Evolutionary conservation across 2,888 invertebrate genomes (phyloP).

Genomic region (Xestia xanthographa): DNA sequence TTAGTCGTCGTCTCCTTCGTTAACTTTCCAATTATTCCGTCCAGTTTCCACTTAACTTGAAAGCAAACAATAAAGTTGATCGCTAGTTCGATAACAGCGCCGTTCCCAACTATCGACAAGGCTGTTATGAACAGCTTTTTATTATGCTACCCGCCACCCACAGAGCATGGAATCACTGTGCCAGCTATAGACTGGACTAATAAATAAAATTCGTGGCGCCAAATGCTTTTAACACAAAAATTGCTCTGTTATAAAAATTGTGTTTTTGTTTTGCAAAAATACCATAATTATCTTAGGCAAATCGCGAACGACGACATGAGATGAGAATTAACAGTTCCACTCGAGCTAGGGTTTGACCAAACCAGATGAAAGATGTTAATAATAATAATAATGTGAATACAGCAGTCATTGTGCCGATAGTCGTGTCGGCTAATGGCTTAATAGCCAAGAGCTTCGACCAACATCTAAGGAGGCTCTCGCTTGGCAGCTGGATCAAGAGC

Average conservation of each 20-base stretch:
- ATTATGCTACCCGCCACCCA: neutral
- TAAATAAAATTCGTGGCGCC: neutral
- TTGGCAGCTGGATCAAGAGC: too few relatives aligned
- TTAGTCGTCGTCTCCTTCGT: neutral
- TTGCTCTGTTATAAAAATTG: too few relatives aligned
- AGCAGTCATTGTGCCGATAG: too few relatives aligned
- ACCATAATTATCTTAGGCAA: neutral
- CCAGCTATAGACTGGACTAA: neutral
- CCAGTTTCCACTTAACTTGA: constrained; percentile 14
- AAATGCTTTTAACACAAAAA: too few relatives aligned
- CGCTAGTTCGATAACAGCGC: constrained; percentile 2
- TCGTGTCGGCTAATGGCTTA: too few relatives aligned
- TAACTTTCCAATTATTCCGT: constrained; percentile 16
- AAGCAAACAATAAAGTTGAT: constrained; percentile 25
- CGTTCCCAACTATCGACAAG: constrained; percentile 3
- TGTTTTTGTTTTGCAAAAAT: too few relatives aligned
- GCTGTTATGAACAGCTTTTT: constrained; percentile 7
- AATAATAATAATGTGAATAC: too few relatives aligned
- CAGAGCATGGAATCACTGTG: neutral
- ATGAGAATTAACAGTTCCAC: neutral
- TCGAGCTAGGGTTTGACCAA: neutral
- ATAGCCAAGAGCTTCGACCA: too few relatives aligned
- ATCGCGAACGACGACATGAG: too few relatives aligned
- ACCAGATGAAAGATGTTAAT: neutral
- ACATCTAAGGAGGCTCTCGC: too few relatives aligned